Evolutionary conservation across 2,888 invertebrate genomes (phyloP), one percentile per base, ranked within the genome.

Genomic region (Drymonia ruficornis): DNA sequence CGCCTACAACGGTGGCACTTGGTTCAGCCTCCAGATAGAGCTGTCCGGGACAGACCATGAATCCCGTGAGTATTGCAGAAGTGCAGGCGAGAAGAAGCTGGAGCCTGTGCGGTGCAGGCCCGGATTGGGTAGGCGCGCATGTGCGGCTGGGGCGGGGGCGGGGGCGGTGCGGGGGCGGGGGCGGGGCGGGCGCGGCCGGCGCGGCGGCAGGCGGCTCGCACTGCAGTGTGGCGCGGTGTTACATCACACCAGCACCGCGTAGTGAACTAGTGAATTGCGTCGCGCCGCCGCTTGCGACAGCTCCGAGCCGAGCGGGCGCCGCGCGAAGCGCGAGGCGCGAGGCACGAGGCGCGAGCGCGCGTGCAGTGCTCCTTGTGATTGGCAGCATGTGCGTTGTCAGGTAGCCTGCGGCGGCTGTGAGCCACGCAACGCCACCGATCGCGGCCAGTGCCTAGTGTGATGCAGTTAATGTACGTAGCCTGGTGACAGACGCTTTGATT

Each of bases 201-300:
- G 36, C 36, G 36, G 36, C 36, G 36, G 36, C 36, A n/a, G 36
- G 36, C 36, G 36, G 23, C 15, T 19, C 34, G 46, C 13, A 23
- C 16, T 15, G 11, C 61, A 56, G 6, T 36, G 36, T n/a, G 36
- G 36, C n/a, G 36, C 36, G 36, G 36, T 36, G 36, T 36, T 36
- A 36, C 36, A 7, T 36, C 36, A 36, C 36, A n/a, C 31, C 36
- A 36, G 13, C 36, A n/a, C 3, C 36, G 9, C 11, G 31, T 11
- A 31, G 31, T 9, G 31, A 12, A 11, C 31, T 11, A 31, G 31
- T 9, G 31, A 12, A 11, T 11, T 2, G 36, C 36, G 36, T 7
- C 31, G n/a, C n/a, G n/a, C 11, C 36, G 36, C 36, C n/a, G 13
- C 34, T 0, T 9, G 34, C 4, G 2, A n/a, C 36, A n/a, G 11